phyloP scores from a whole-genome alignment of 2,888 invertebrate genomes.

The Lissocephala sabroskyi region DNA sequence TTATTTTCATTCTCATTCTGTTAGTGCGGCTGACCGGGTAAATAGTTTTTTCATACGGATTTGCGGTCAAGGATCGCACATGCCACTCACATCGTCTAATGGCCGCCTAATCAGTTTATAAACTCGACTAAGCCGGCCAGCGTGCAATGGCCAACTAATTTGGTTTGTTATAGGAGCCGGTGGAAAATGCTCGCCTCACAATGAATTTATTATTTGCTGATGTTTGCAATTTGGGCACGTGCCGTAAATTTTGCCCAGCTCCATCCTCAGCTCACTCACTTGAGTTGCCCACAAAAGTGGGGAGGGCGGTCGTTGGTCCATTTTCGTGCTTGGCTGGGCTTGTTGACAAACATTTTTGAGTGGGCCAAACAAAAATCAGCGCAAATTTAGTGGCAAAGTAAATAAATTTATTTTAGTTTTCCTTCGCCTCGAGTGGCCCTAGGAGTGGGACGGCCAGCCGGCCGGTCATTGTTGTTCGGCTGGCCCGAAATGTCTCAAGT shows the following conservation, averaged over 20 bases:
- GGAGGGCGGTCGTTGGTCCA: conserved; percentile 18
- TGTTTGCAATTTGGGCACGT: conserved; percentile 68
- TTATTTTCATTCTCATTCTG: conserved; percentile 15
- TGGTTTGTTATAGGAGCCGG: conserved; percentile 24
- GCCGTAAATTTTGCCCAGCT: conserved; percentile 62
- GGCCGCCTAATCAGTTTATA: conserved; percentile 45
- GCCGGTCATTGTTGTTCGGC: conserved; percentile 14
- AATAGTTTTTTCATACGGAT: conserved; percentile 8
- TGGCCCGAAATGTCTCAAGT: conserved; percentile 42
- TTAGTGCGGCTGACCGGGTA: neutral
- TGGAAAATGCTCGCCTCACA: conserved; percentile 33
- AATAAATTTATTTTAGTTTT: conserved; percentile 57
- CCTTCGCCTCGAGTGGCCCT: conserved; percentile 21
- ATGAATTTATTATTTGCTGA: conserved; percentile 67
- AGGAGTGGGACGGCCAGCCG: neutral
- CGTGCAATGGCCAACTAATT: conserved; percentile 38
- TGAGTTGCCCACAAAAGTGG: neutral
- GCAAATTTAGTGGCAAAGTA: conserved; percentile 62
- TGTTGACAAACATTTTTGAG: conserved; percentile 60
- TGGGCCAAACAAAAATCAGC: conserved; percentile 48
- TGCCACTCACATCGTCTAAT: conserved; percentile 52
- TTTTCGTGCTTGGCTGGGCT: conserved; percentile 56
- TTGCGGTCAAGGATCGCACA: conserved; percentile 27
- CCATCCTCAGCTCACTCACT: too few relatives aligned
- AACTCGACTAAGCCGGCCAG: conserved; percentile 24